Percentiles rank a stretch among this genome's conserved stretches.
Conservation (phyloP, 2,113 vertebrate genomes). For the Pampusana beccarii region DNA sequence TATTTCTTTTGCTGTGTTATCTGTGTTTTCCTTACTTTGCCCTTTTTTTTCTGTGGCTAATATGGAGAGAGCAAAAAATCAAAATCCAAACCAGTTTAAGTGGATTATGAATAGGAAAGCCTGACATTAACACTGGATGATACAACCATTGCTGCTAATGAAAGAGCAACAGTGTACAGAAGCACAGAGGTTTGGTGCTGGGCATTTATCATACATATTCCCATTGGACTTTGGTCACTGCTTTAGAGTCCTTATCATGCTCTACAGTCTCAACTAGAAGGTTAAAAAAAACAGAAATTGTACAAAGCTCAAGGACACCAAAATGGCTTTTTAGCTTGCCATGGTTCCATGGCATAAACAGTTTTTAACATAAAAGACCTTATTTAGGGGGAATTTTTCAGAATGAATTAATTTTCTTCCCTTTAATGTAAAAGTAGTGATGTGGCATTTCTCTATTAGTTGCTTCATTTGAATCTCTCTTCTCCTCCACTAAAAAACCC, state of each 20-base stretch:
- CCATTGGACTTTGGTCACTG: background rate
- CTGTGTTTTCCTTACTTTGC: background rate
- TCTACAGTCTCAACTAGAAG: background rate
- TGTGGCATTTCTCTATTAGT: background rate
- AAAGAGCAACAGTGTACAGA: background rate
- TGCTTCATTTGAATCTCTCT: background rate
- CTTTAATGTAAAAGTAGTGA: background rate
- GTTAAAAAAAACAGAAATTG: background rate
- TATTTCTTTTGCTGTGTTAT: background rate
- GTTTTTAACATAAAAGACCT: background rate
- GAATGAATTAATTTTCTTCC: background rate
- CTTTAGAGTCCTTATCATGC: background rate
- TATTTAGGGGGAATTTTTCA: background rate
- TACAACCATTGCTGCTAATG: background rate
- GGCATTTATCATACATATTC: accelerated
- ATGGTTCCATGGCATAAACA: background rate
- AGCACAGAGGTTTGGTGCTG: background rate
- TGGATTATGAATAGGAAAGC: background rate
- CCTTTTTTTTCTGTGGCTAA: background rate
- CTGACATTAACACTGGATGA: background rate
- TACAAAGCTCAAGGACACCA: background rate
- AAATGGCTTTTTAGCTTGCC: background rate
- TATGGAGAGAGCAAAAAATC: background rate
- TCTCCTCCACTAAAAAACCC: background rate
- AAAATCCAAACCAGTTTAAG: background rate